phyloP scores from a whole-genome alignment of 2,888 invertebrate species.

The Tridacna gigas region DNA sequence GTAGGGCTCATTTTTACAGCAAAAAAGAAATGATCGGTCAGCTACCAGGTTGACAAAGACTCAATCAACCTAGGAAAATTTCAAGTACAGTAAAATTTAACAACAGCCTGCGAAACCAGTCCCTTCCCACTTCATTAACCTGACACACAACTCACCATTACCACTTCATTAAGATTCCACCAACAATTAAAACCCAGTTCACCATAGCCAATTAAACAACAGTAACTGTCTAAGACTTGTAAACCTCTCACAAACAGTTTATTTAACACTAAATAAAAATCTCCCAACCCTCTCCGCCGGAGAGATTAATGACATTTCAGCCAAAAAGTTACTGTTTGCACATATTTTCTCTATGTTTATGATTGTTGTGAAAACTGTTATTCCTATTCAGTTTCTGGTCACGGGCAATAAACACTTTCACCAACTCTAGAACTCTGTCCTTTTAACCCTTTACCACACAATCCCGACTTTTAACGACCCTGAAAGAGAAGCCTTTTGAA shows the following conservation, averaged over 20 bases:
- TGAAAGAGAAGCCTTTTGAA: too few relatives aligned
- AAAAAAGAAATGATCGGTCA: too few relatives aligned
- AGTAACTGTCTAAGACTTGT: conserved; percentile 21
- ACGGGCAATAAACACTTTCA: conserved; percentile 18
- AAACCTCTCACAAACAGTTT: conserved; percentile 25
- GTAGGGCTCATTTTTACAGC: too few relatives aligned
- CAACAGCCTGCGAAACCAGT: conserved; percentile 16
- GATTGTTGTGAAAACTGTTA: conserved; percentile 69
- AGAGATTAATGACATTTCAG: conserved; percentile 22
- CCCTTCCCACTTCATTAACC: conserved; percentile 19
- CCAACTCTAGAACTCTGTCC: not conserved
- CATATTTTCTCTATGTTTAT: conserved; percentile 62
- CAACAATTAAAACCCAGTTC: conserved; percentile 15
- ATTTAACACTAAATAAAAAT: conserved; percentile 25
- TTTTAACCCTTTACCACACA: too few relatives aligned
- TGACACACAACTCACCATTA: conserved; percentile 17
- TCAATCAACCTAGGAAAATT: too few relatives aligned
- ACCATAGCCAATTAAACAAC: conserved; percentile 26
- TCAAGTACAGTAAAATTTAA: conserved; percentile 10
- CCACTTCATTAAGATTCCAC: conserved; percentile 32
- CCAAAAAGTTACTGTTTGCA: conserved; percentile 51
- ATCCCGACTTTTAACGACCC: too few relatives aligned
- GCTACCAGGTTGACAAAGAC: too few relatives aligned
- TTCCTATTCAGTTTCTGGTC: conserved; percentile 44
- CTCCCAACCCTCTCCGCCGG: not conserved